Base-by-base conservation (phyloP, 2,888 invertebrate genomes). In the Lasiommata megera region DNA sequence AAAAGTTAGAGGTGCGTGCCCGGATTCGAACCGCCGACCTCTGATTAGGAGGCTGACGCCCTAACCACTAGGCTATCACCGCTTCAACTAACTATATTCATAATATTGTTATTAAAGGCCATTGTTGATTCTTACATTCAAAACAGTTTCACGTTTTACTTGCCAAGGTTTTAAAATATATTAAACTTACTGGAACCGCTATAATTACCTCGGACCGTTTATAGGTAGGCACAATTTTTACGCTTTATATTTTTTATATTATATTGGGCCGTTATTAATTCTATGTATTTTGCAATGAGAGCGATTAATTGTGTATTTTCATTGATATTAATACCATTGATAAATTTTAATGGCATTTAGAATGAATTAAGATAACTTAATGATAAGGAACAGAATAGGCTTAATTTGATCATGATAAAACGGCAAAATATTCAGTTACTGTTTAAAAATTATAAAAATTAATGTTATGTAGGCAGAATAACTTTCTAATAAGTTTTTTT, bases 131-230 rank as follows among this genome's bases (percentile, higher is more conserved):
- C 48, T 48, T 41, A 31, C 43, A 29, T 41, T 40, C 23, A 37
- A 44, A 56, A 36, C 8, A 16, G 43, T 56, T 50, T 48, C 55
- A 51, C 43, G 43, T 34, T 41, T 50, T 23, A 36, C 43, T 28
- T 56, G 56, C 44, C 56, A 56, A 56, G 56, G 56, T 51, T 51
- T 50, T 14, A 50, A n/a, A 41, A 14, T 46, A 38, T 44, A 36
- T 55, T 36, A 41, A 55, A 50, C 37, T 41, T 23, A 18, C 31
- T 56, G 43, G 50, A 50, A 43, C 43, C 36, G 43, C 17, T 44
- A 43, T 51, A 34, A 40, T 40, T 47, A 18, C 47, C 47, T 55
- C 55, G 48, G 31, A 18, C 55, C 18, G 48, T 55, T 55, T 55
- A 31, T 34, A 31, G n/a, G n/a, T n/a, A n/a, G n/a, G n/a, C n/a